Evolutionary conservation across 2,113 vertebrate genomes (phyloP), one percentile per base, ranked within the genome.

Genomic region (Corythornis cristatus): DNA sequence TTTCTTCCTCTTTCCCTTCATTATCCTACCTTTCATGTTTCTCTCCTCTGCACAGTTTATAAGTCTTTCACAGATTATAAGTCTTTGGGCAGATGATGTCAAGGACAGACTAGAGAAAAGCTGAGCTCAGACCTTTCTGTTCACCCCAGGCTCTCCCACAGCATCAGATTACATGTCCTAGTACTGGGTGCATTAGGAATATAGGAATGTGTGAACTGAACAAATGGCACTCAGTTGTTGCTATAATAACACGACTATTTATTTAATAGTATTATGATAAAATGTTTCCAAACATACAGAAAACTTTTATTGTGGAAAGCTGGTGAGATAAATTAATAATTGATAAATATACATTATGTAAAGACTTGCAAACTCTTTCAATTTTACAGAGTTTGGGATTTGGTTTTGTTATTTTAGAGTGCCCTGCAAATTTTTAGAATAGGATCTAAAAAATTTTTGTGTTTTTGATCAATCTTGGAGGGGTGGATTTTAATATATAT

Each of bases 381-480:
- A 29, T 79, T 87, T 81, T 54, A 48, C 31, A 42, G 50, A 35
- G 40, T 56, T 85, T 76, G 65, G 17, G 13, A 8, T 70, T 42
- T 90, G 11, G 8, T 71, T 76, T 53, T 60, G 18, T 11, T 77
- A 40, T 37, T 51, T 78, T 89, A 75, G 46, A 71, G 7, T 35
- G 5, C 6, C 37, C 6, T 29, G 5, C 5, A 62, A 8, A 17
- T 62, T 84, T 85, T 54, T 12, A 33, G 7, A 80, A 42, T 9
- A 35, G 8, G 13, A 12, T 80, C 15, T 35, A 48, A 23, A 57
- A 73, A 64, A 28, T 51, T 5, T 67, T 58, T 61, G 17, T 80
- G 15, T 33, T 98, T 96, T 95, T 95, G 97, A 97, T 98, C 97
- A 95, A 97, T 98, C 97, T 98, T 95, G 93, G 95, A 77, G 82